Percentiles rank a stretch among this genome's conserved stretches.
phyloP scores from a whole-genome alignment of 1,140 invertebrate genomes.

The Microplitis demolitor region DNA sequence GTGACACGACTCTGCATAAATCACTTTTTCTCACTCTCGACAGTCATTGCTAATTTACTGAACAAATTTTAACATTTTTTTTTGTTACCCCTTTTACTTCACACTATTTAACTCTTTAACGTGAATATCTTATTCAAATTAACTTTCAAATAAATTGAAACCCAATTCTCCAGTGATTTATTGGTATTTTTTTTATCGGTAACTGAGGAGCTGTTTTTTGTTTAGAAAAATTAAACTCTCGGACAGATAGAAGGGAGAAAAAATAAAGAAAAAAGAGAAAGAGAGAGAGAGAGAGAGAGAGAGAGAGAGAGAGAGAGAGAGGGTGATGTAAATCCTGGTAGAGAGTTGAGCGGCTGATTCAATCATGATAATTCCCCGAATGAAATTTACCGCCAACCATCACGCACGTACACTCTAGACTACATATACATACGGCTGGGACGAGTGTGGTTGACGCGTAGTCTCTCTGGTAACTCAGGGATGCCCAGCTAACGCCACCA shows the following conservation, averaged over 20 bases:
- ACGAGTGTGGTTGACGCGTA: constrained; percentile 3
- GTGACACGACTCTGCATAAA: constrained; percentile 57
- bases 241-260: not conserved
- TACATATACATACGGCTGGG: not conserved
- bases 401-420: constrained; percentile 50
- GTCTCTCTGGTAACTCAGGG: constrained; percentile 35
- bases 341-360: constrained; percentile 53
- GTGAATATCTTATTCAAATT: no score
- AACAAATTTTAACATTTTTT: not conserved
- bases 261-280: no score
- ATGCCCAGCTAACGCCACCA: constrained; percentile 35
- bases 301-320: constrained; percentile 4
- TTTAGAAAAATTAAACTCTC: not conserved
- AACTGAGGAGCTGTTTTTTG: not conserved
- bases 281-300: constrained; percentile 9
- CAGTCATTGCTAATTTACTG: not conserved
- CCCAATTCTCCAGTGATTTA: no score
- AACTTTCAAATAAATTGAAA: no score
- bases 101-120: no score
- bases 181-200: no score
- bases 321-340: constrained; percentile 29
- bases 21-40: constrained; percentile 41
- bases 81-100: not conserved
- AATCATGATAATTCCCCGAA: constrained; percentile 63
- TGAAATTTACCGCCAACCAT: constrained; percentile 61